Evolutionary conservation across 2,113 vertebrate genomes (phyloP).

Genomic region (Sylvilagus bachmani): DNA sequence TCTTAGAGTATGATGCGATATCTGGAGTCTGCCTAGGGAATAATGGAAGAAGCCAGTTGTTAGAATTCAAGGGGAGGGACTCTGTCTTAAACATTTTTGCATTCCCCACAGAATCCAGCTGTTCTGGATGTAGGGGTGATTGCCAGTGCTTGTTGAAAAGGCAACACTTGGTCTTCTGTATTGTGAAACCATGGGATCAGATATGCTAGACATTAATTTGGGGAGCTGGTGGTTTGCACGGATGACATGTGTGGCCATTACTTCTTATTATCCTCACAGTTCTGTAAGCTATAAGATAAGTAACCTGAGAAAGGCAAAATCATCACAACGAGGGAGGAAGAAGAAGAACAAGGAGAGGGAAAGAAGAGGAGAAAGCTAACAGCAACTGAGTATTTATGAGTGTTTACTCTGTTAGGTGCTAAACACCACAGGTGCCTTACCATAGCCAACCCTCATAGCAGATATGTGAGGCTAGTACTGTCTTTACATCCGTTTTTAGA

Average conservation of each 20-base stretch:
- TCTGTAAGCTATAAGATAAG: not conserved
- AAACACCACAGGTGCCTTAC: not conserved
- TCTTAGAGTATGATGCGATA: constrained; percentile 41
- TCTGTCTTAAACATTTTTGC: not conserved
- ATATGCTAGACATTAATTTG: not conserved
- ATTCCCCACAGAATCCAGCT: not conserved
- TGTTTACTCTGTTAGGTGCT: not conserved
- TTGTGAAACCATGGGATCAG: not conserved
- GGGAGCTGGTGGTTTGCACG: not conserved
- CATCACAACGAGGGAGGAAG: not conserved
- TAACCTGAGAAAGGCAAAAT: not conserved
- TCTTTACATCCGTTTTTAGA: not conserved
- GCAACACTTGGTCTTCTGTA: constrained; percentile 17
- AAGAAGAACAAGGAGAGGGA: not conserved
- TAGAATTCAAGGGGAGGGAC: not conserved
- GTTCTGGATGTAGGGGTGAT: not conserved
- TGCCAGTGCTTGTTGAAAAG: constrained; percentile 34
- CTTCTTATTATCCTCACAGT: not conserved
- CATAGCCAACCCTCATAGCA: not conserved
- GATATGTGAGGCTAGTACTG: not conserved
- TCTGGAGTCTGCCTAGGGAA: not conserved
- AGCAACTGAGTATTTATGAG: not conserved
- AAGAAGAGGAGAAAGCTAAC: not conserved
- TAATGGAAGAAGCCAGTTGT: not conserved
- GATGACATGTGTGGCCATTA: not conserved